Evolutionary conservation across 1,140 invertebrate genomes (phyloP), one percentile per base, ranked within the genome.

Genomic region (Plodia interpunctella): DNA sequence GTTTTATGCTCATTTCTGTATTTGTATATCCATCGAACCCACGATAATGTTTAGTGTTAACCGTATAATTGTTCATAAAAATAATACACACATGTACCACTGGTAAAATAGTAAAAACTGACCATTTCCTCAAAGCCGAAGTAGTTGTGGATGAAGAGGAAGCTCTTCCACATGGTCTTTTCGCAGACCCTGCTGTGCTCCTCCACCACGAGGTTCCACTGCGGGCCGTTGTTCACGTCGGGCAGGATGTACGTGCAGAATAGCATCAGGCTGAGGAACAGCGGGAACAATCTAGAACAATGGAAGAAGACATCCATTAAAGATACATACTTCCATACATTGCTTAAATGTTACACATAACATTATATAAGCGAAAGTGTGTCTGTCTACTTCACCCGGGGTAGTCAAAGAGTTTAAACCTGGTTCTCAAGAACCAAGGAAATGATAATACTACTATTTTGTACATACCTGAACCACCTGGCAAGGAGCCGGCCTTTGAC

Each of bases 241-340:
- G 92, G 92, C 25, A 93, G 76, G 38, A 94, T 88, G 66, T 93
- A 92, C 0, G 93, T 93, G 65, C 92, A 93, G 80, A 93, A 93
- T 49, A 93, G 66, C 78, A 94, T 93, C 20, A 94, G 58, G 20
- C 91, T 91, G 5, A 91, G 80, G 38, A 94, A 87, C 32, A 91
- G 83, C 1, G 93, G 93, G 32, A 93, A 81, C 3, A 93, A 76
- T 70, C 93, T 92, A 78, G 11, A 86, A 87, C 21, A 25, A 25
- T 92, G 79, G 11, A 86, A 87, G 2, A 25, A 25, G 21, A 6
- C 21, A 25, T 2, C 21, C 21, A 25, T 25, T 25, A 3, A 3
- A 25, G 2, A 3, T 25, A 25, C 2, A 6, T 2, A 25, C 21
- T 3, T 25, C 21, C 2, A 25, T 6, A n/a, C n/a, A n/a, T n/a